Base-by-base conservation (phyloP, 1,140 invertebrate species). In the Capitella teleta region DNA sequence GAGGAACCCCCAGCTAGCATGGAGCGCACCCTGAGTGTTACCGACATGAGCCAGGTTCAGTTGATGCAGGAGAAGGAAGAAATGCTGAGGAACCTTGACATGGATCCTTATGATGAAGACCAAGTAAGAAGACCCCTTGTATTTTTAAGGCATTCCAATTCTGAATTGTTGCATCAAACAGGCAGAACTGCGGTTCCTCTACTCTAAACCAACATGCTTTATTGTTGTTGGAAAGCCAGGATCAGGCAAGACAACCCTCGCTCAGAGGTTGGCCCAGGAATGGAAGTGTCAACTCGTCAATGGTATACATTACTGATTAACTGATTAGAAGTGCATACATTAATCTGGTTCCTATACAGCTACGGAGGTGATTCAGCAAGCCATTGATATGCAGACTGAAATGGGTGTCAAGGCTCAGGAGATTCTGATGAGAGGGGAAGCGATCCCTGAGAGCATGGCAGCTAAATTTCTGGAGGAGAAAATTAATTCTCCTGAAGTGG, bases 181-280 rank as follows among this genome's bases (percentile, higher is more conserved):
- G 69, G 58, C 66, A 52, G 69, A 71, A 48, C 56, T 68, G 10
- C 47, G 61, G 25, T 71, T 68, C 51, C 49, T 73, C 5, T 58
- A 61, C 28, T 70, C 69, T n/a, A 73, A 73, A 51, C 70, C 70
- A 53, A 68, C 68, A 49, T 73, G 70, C 53, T 72, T 73, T 50
- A 52, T 73, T 24, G 52, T 73, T 10, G 47, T 73, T 40, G 69
- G 70, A 12, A 73, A 73, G 59, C 70, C 70, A 34, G 70, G 70
- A 4, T 55, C 60, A 44, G 70, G 70, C 28, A 71, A 67, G 47
- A 69, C 68, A 41, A 58, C 59, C n/a, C 48, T 73, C 34, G 67
- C 64, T 5, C 61, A 61, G 55, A 58, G 63, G 49, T 56, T 73
- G 30, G 67, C 70, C 5, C 41, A 58, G 50, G 66, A 71, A 53